A percentile compares a stretch with the other conserved stretches of the same genome.
These are phyloP conservation scores for Epizoanthus ramosus DNA, from an alignment of 92 coral and sea anemone species.

Conservation along the genomic window DNA sequence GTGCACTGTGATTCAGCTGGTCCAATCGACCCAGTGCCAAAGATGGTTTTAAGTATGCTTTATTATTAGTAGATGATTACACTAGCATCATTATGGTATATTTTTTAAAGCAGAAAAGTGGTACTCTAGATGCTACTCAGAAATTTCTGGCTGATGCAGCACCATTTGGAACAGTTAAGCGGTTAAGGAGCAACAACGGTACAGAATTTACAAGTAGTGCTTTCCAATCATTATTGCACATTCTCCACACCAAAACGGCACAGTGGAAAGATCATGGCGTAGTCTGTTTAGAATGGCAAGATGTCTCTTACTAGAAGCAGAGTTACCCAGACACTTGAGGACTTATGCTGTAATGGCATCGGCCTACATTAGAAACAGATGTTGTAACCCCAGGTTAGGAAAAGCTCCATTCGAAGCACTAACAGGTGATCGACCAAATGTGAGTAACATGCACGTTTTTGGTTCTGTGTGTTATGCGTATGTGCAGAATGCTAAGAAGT, in stretches of 20 bases:
- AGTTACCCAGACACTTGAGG: slow-evolving; percentile 35
- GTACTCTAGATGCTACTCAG: background rate
- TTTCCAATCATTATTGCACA: slow-evolving; percentile 29
- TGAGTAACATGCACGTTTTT: slow-evolving; percentile 56
- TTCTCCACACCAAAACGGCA: slow-evolving; percentile 57
- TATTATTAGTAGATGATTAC: slow-evolving; percentile 32
- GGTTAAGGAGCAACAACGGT: slow-evolving; percentile 42
- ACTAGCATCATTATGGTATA: slow-evolving; percentile 6
- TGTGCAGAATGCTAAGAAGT: slow-evolving; percentile 51
- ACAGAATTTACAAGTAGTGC: slow-evolving; percentile 21
- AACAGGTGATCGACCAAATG: slow-evolving; percentile 40
- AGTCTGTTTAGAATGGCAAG: slow-evolving; percentile 46
- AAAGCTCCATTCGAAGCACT: slow-evolving; percentile 54
- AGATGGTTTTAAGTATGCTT: slow-evolving; percentile 35
- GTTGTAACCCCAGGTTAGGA: slow-evolving; percentile 47
- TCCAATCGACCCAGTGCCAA: slow-evolving; percentile 33
- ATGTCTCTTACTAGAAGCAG: slow-evolving; percentile 37
- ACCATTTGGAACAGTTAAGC: slow-evolving; percentile 32
- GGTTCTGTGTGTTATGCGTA: slow-evolving; percentile 49
- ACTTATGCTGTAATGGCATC: slow-evolving; percentile 46
- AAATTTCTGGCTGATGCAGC: slow-evolving; percentile 35
- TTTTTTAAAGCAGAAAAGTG: slow-evolving; percentile 15
- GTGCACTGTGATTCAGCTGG: slow-evolving; percentile 48
- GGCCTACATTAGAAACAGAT: slow-evolving; percentile 28
- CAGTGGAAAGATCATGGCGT: slow-evolving; percentile 48